phyloP scores from a whole-genome alignment of 2,797 vertebrate genomes.

The Poliocrania exsul region DNA sequence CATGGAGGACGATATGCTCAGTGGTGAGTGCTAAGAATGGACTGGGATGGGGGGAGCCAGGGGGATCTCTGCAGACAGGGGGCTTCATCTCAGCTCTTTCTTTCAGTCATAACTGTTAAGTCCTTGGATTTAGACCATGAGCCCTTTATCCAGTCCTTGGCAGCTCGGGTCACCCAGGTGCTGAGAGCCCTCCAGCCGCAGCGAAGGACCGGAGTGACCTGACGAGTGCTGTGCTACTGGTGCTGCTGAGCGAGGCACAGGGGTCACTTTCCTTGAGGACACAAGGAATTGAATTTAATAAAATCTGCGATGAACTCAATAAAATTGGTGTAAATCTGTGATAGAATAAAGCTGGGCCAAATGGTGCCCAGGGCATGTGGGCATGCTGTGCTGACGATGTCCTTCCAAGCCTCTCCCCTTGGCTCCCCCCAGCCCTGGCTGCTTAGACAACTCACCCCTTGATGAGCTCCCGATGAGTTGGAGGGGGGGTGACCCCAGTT shows the following conservation, averaged over 20 bases:
- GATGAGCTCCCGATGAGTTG: neutral
- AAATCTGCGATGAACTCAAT: neutral
- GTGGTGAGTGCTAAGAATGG: neutral
- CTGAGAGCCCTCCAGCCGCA: neutral
- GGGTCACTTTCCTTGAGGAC: neutral
- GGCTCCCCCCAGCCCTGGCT: neutral
- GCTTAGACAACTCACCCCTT: neutral
- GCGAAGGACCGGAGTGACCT: neutral
- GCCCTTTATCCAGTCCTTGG: neutral
- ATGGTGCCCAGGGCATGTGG: too few relatives aligned
- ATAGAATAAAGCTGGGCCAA: neutral
- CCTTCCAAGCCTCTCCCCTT: neutral
- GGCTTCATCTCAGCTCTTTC: neutral
- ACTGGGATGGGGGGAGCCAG: neutral
- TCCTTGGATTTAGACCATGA: neutral
- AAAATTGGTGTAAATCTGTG: neutral
- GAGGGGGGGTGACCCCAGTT: neutral
- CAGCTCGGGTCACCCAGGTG: neutral
- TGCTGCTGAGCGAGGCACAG: neutral
- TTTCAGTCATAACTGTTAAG: neutral
- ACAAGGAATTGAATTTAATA: neutral
- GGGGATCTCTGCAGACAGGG: neutral
- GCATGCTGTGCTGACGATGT: accelerated
- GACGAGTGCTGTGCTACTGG: accelerated
- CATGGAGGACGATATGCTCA: neutral